A percentile compares a stretch with the other conserved stretches of the same genome.
Conservation (phyloP, 2,113 vertebrate genomes). For the Thamnaconus septentrionalis region DNA sequence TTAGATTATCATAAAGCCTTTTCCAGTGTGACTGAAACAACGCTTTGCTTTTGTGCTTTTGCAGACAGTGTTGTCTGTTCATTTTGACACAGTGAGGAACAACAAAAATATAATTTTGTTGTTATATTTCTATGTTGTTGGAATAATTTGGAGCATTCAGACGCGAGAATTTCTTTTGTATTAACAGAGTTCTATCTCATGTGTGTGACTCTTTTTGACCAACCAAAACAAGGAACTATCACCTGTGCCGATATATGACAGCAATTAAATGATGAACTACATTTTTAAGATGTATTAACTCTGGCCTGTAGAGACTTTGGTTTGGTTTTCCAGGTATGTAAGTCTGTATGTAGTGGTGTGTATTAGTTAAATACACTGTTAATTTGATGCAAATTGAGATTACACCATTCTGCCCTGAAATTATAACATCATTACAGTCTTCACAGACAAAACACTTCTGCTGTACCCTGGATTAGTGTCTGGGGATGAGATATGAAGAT, state of each 20-base stretch:
- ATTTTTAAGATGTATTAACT: background rate
- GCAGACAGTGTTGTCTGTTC: no score
- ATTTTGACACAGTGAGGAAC: no score
- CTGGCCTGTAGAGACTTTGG: no score
- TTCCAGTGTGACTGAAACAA: no score
- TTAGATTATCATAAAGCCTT: background rate
- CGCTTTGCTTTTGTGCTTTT: no score
- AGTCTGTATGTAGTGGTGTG: no score
- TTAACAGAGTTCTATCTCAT: background rate
- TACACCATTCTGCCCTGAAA: conserved; percentile 12
- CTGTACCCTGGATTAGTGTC: background rate
- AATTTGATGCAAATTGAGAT: background rate
- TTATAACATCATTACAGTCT: conserved; percentile 2
- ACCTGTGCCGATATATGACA: conserved; percentile 17
- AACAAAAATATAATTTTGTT: no score
- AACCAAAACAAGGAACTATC: conserved; percentile 23
- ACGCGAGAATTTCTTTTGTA: no score
- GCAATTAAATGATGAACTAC: conserved; percentile 20
- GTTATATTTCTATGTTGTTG: no score
- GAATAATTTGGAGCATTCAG: no score
- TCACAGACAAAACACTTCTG: background rate
- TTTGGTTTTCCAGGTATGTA: no score
- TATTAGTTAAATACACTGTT: no score
- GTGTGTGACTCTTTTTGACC: conserved; percentile 5
- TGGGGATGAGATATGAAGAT: background rate